These are phyloP conservation scores for Otolemur garnettii DNA, from an alignment of 2,113 vertebrate species.

Conservation along the genomic window DNA sequence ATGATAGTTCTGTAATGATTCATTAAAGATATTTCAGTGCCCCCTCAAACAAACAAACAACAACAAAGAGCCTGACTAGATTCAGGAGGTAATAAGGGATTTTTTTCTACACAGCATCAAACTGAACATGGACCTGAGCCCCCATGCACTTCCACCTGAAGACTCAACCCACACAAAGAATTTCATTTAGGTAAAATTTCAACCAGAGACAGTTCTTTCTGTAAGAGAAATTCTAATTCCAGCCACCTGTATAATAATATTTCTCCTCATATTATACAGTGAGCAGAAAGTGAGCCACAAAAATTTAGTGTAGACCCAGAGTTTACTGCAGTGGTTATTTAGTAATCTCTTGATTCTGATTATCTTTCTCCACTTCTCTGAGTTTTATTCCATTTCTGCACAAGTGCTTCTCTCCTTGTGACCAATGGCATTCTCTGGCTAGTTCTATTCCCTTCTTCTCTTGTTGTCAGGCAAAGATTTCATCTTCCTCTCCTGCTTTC, in stretches of 20 bases:
- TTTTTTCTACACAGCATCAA: neutral
- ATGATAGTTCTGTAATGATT: neutral
- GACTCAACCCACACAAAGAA: neutral
- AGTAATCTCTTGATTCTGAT: neutral
- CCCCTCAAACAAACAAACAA: neutral
- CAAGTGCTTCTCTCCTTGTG: neutral
- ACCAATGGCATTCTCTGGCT: neutral
- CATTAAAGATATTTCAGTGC: neutral
- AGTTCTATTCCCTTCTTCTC: neutral
- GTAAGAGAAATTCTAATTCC: neutral
- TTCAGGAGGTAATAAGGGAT: neutral
- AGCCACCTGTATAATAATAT: neutral
- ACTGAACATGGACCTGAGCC: neutral
- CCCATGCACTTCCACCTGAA: neutral
- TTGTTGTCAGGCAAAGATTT: neutral
- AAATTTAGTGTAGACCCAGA: neutral
- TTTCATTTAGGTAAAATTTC: neutral
- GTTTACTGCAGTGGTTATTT: neutral
- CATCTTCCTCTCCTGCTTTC: neutral
- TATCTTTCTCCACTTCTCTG: neutral
- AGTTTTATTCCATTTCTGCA: neutral
- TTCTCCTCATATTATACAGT: neutral
- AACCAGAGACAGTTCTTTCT: neutral
- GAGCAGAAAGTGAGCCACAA: neutral
- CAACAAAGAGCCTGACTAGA: neutral